Conservation (phyloP, 2,888 invertebrate genomes). For the Quadriops clusia region DNA sequence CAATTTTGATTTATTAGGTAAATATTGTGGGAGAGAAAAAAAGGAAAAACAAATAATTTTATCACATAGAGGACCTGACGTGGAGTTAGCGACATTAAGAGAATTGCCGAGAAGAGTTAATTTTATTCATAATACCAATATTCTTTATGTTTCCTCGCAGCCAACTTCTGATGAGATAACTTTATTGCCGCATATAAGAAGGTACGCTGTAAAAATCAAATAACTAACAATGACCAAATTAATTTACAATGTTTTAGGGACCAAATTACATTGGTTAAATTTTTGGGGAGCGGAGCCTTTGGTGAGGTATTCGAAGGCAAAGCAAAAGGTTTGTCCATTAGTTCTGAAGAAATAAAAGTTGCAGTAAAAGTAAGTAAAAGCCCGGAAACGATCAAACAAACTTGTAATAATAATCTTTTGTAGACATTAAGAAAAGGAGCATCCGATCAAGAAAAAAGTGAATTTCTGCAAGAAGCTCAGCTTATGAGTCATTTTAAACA, state of each 20-base stretch:
- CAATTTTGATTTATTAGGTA: too few species aligned
- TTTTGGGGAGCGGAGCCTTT: constrained; percentile 92
- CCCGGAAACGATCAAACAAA: too few species aligned
- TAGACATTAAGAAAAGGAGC: constrained; percentile 87
- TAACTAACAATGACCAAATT: constrained; percentile 1
- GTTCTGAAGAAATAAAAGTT: constrained; percentile 54
- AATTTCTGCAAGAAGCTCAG: constrained; percentile 93
- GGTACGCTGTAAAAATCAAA: constrained; percentile 27
- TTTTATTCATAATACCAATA: constrained; percentile 73
- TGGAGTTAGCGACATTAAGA: constrained; percentile 75
- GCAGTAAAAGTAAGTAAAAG: constrained; percentile 76
- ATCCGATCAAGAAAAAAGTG: constrained; percentile 77
- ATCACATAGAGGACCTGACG: constrained; percentile 44
- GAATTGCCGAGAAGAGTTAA: constrained; percentile 63
- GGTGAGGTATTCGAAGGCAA: constrained; percentile 94
- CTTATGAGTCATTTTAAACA: constrained; percentile 97
- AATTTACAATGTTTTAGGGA: constrained; percentile 34
- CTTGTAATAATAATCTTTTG: too few species aligned
- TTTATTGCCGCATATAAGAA: constrained; percentile 71
- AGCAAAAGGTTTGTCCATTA: constrained; percentile 51
- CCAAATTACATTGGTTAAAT: constrained; percentile 76
- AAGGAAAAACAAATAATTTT: constrained; percentile 43
- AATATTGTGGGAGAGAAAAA: constrained; percentile 49
- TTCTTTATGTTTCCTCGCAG: constrained; percentile 57
- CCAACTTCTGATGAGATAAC: constrained; percentile 48